Evolutionary conservation across 1,140 invertebrate genomes (phyloP).

Genomic region (Lordiphosa mommai): DNA sequence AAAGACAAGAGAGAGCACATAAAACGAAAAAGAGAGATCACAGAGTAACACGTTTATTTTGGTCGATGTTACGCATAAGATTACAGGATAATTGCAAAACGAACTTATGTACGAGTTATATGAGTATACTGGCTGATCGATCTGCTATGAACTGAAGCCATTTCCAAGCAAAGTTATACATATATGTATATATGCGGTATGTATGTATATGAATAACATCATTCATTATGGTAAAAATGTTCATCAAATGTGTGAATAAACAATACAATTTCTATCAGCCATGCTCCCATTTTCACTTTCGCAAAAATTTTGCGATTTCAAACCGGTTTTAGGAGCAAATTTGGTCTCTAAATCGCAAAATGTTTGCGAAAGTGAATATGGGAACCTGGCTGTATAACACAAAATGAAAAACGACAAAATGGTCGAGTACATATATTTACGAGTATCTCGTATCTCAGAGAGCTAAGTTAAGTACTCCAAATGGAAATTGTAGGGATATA

Average conservation of each 20-base stretch:
- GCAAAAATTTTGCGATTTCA: too few species aligned
- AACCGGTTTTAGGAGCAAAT: too few species aligned
- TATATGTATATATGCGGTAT: slow-evolving; percentile 9
- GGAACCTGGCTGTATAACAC: slow-evolving; percentile 27
- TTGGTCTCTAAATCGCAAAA: too few species aligned
- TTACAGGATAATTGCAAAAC: slow-evolving; percentile 11
- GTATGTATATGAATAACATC: slow-evolving; percentile 26
- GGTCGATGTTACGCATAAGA: slow-evolving; percentile 8
- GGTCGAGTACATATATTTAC: too few species aligned
- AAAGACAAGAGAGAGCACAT: slow-evolving; percentile 51
- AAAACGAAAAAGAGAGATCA: slow-evolving; percentile 74
- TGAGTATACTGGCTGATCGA: slow-evolving; percentile 12
- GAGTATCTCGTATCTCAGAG: too few species aligned
- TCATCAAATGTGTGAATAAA: slow-evolving; percentile 20
- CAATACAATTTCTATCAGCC: slow-evolving; percentile 11
- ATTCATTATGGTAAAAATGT: not conserved
- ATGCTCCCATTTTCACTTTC: too few species aligned
- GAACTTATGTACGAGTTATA: slow-evolving; percentile 29
- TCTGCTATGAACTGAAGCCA: slow-evolving; percentile 48
- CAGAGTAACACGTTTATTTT: slow-evolving; percentile 62
- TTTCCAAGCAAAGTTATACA: slow-evolving; percentile 33
- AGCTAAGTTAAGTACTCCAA: too few species aligned
- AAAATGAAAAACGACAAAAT: slow-evolving; percentile 18
- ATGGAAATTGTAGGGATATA: not conserved
- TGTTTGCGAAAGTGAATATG: too few species aligned